Conservation (phyloP, 2,797 vertebrate genomes). For the Pseudochirops corinnae region DNA sequence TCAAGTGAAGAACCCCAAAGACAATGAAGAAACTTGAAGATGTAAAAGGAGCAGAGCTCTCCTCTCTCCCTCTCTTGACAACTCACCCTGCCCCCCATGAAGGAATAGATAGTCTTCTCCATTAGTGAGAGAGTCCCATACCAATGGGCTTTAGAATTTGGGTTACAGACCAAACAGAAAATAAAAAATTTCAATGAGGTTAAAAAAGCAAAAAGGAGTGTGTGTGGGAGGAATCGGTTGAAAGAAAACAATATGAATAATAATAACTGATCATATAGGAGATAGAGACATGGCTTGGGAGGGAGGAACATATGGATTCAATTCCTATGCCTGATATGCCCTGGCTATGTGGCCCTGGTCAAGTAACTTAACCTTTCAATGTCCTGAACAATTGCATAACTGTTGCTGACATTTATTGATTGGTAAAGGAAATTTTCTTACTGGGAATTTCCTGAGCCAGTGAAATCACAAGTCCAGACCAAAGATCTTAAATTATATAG, state of each 20-base stretch:
- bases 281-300: neutral
- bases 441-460: neutral
- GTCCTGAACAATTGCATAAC: neutral
- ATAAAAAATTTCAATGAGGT: neutral
- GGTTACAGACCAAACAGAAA: neutral
- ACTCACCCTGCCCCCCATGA: neutral
- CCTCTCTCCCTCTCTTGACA: neutral
- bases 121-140: neutral
- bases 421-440: neutral
- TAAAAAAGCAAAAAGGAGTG: neutral
- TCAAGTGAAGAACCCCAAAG: neutral
- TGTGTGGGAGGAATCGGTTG: neutral
- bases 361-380: neutral
- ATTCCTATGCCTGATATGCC: neutral
- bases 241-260: neutral
- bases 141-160: neutral
- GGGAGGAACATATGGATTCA: neutral
- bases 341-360: neutral
- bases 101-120: neutral
- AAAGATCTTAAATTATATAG: neutral
- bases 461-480: neutral
- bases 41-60: neutral
- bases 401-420: neutral
- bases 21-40: neutral
- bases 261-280: neutral